Percentiles rank a stretch among this genome's conserved stretches.
These are phyloP conservation scores for Cheilosia impressa DNA, from an alignment of 2,888 invertebrate genomes.

Conservation along the genomic window DNA sequence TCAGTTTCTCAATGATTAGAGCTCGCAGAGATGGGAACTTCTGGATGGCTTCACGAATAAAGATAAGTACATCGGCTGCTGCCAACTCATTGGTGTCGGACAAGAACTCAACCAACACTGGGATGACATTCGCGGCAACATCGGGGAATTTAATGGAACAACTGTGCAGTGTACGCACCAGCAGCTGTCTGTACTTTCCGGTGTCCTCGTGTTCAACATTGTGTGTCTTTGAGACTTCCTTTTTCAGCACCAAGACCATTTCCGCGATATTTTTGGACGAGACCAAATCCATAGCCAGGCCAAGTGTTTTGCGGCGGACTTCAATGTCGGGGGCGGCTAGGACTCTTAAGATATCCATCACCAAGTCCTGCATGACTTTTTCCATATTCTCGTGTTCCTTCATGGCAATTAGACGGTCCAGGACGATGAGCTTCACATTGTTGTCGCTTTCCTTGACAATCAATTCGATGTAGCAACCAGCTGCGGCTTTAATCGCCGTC, in stretches of 20 bases:
- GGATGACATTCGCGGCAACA: conserved; percentile 96
- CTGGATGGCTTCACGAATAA: conserved; percentile 98
- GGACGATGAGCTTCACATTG: conserved; percentile 99
- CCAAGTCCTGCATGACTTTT: conserved; percentile 93
- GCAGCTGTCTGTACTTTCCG: conserved; percentile 96
- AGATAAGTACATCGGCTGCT: conserved; percentile 96
- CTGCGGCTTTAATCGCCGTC: conserved; percentile 98
- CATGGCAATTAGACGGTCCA: conserved; percentile 95
- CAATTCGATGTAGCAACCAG: conserved; percentile 98
- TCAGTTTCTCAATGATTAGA: conserved; percentile 90
- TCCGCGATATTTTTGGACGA: conserved; percentile 97
- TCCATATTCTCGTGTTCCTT: conserved; percentile 93
- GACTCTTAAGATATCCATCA: conserved; percentile 99
- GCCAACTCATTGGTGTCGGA: conserved; percentile 95
- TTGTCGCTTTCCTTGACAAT: conserved; percentile 99
- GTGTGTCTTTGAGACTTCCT: conserved; percentile 95
- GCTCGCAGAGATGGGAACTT: conserved; percentile 92
- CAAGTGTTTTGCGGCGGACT: conserved; percentile 94
- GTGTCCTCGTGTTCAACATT: conserved; percentile 97
- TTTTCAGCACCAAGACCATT: conserved; percentile 95
- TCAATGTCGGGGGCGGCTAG: conserved; percentile 96
- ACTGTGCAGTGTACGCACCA: conserved; percentile 96
- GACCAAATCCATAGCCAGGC: conserved; percentile 94
- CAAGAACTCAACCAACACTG: conserved; percentile 96
- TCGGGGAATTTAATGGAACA: conserved; percentile 98